A percentile compares a stretch with the other conserved stretches of the same genome.
Evolutionary conservation across 2,113 vertebrate genomes (phyloP).

Genomic region (Tupaia chinensis): DNA sequence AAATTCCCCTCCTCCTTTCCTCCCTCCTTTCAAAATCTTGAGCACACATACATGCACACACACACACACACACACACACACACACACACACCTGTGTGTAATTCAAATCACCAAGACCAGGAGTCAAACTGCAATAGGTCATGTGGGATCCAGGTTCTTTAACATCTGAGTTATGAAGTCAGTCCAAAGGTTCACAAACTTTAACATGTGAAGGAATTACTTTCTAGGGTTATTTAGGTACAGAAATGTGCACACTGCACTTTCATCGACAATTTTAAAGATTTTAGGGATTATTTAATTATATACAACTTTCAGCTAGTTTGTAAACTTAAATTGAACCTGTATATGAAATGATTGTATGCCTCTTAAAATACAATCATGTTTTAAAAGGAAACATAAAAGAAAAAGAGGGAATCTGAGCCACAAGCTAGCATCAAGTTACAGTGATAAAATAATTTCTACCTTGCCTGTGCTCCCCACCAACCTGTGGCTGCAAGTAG

Average conservation of each 20-base stretch:
- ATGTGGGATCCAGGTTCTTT: too few species aligned
- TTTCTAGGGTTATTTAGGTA: background rate
- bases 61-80: too few species aligned
- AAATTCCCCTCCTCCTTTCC: too few species aligned
- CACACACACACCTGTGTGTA: too few species aligned
- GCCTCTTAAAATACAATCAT: background rate
- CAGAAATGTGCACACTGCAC: background rate
- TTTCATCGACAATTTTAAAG: background rate
- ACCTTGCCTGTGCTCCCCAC: background rate
- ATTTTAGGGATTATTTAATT: background rate
- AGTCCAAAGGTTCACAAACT: background rate
- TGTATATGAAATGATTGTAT: background rate
- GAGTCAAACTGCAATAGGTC: too few species aligned
- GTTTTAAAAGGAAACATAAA: background rate
- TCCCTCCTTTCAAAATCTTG: too few species aligned
- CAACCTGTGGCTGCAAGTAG: background rate
- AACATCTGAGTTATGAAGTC: too few species aligned
- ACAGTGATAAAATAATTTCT: background rate
- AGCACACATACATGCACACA: too few species aligned
- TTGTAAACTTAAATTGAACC: constrained; percentile 61
- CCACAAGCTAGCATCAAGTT: background rate
- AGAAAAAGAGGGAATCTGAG: background rate
- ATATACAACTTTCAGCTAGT: background rate
- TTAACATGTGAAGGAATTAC: background rate
- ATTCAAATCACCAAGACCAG: too few species aligned